These are phyloP conservation scores for Melanotaenia maccullochi DNA, from an alignment of 2,797 vertebrate genomes.

Conservation along the genomic window DNA sequence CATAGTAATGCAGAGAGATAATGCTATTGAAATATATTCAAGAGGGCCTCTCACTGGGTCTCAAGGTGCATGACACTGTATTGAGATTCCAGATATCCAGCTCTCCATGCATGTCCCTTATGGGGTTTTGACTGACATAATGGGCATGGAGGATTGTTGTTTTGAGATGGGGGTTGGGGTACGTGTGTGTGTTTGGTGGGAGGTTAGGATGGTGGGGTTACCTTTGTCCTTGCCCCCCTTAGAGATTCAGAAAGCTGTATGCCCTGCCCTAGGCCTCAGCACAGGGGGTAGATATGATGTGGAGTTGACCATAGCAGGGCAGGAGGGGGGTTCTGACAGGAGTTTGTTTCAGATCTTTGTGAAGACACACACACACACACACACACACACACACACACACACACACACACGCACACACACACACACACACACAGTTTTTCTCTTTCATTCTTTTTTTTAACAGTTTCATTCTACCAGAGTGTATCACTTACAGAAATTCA, in stretches of 20 bases:
- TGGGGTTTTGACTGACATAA: constrained; percentile 82
- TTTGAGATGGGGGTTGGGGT: constrained; percentile 72
- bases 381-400: neutral
- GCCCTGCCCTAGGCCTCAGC: constrained; percentile 74
- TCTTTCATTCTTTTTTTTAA: constrained; percentile 5
- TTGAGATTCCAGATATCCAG: constrained; percentile 80
- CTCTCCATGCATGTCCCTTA: constrained; percentile 80
- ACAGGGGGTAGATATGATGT: constrained; percentile 77
- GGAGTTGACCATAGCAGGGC: constrained; percentile 59
- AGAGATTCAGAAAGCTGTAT: constrained; percentile 77
- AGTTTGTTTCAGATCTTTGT: constrained; percentile 58
- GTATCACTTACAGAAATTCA: constrained; percentile 56
- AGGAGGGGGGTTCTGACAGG: constrained; percentile 24
- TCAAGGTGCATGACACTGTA: constrained; percentile 81
- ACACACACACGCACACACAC: constrained; percentile 3
- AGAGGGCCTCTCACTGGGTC: constrained; percentile 76
- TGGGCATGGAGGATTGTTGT: constrained; percentile 78
- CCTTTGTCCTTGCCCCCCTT: constrained; percentile 76
- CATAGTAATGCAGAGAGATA: constrained; percentile 73
- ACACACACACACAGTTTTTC: neutral
- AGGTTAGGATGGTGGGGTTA: constrained; percentile 66
- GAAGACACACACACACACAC: constrained; percentile 8
- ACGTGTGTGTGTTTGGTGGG: constrained; percentile 57
- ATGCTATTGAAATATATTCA: constrained; percentile 83
- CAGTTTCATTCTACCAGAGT: constrained; percentile 34